A percentile compares a stretch with the other conserved stretches of the same genome.
Conservation (phyloP, 2,797 vertebrate species). For the Enteromius paludinosus region DNA sequence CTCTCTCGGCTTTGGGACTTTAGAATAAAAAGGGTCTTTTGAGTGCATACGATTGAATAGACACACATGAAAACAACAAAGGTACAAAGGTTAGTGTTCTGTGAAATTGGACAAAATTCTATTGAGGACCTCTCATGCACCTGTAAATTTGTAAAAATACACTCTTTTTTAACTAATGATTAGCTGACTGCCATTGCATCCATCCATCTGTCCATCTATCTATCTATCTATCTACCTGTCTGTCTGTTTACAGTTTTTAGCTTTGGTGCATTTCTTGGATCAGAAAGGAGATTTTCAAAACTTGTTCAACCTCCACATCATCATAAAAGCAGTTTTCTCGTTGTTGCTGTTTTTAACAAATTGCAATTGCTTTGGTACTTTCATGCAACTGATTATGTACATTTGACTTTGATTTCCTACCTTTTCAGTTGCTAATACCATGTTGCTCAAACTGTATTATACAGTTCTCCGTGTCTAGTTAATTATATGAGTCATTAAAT, state of each 20-base stretch:
- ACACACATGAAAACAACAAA: conserved; percentile 24
- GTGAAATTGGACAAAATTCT: conserved; percentile 11
- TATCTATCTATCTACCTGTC: not conserved
- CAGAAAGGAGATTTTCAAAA: too few species aligned
- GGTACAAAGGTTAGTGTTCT: conserved; percentile 28
- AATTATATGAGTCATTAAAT: too few species aligned
- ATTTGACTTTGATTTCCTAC: too few species aligned
- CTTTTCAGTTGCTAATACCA: too few species aligned
- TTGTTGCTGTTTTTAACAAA: too few species aligned
- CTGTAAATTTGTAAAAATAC: conserved; percentile 18
- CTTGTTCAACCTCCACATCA: too few species aligned
- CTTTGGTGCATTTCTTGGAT: too few species aligned
- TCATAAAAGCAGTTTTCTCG: too few species aligned
- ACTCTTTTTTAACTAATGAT: not conserved
- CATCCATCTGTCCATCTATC: not conserved
- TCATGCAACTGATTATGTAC: too few species aligned
- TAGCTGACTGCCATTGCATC: not conserved
- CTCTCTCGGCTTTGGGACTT: conserved; percentile 48
- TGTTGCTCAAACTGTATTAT: too few species aligned
- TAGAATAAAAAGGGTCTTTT: conserved; percentile 53
- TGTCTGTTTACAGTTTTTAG: not conserved
- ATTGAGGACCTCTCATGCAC: conserved; percentile 2
- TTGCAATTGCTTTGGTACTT: too few species aligned
- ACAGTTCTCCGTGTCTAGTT: too few species aligned
- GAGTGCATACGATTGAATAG: conserved; percentile 46